These are phyloP conservation scores for Tachina grossa DNA, from an alignment of 2,888 invertebrate species.

Conservation along the genomic window DNA sequence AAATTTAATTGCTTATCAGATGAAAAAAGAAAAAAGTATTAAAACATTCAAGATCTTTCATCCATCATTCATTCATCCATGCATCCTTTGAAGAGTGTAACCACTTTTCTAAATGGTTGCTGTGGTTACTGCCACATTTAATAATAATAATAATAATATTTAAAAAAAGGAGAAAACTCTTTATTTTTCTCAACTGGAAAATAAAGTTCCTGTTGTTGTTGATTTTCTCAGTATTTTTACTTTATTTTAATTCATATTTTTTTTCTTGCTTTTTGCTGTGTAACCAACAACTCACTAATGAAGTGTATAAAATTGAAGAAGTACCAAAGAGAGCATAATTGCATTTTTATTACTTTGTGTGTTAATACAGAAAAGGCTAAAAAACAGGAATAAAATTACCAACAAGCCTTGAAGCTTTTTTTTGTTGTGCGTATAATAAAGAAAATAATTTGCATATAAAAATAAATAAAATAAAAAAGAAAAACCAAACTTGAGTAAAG, in stretches of 20 bases:
- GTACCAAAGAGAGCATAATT: conserved; percentile 70
- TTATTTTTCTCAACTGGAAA: conserved; percentile 32
- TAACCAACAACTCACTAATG: conserved; percentile 67
- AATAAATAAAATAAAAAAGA: conserved; percentile 40
- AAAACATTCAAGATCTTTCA: conserved; percentile 15
- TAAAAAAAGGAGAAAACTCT: conserved; percentile 38
- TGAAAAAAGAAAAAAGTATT: conserved; percentile 8
- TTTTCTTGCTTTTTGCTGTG: conserved; percentile 23
- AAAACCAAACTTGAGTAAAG: conserved; percentile 40
- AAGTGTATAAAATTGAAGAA: conserved; percentile 69
- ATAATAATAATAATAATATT: conserved; percentile 40
- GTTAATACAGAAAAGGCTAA: conserved; percentile 66
- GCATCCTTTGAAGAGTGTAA: conserved; percentile 60
- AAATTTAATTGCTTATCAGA: conserved; percentile 2
- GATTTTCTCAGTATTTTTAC: conserved; percentile 30
- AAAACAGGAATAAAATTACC: conserved; percentile 63
- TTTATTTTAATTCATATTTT: conserved; percentile 49
- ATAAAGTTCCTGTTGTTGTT: conserved; percentile 40
- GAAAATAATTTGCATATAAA: conserved; percentile 70
- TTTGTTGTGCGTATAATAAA: not conserved
- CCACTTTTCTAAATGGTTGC: conserved; percentile 67
- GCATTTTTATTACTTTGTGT: conserved; percentile 73
- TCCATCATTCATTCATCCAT: conserved; percentile 22
- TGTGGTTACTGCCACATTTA: conserved; percentile 65
- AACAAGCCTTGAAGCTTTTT: conserved; percentile 61